phyloP scores from a whole-genome alignment of 2,888 invertebrate species.

The Lasioglossum leucozonium region DNA sequence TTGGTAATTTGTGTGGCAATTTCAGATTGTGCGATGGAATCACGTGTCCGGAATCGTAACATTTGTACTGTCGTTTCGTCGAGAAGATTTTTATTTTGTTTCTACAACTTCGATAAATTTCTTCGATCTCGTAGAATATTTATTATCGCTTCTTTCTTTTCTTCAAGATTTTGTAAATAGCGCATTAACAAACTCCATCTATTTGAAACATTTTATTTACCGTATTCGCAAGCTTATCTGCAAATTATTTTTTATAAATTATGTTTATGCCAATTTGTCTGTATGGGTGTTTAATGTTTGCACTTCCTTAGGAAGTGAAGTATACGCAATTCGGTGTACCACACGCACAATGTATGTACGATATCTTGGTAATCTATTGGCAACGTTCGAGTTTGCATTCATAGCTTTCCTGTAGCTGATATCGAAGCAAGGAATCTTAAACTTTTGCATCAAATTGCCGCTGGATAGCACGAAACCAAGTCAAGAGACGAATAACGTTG shows the following conservation, averaged over 20 bases:
- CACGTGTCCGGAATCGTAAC: no score
- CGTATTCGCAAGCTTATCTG: no score
- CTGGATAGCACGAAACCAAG: constrained; percentile 55
- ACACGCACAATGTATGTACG: neutral
- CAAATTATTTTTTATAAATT: no score
- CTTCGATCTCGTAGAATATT: neutral
- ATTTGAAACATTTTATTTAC: neutral
- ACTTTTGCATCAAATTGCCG: constrained; percentile 39
- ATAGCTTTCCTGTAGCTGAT: neutral
- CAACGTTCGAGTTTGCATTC: constrained; percentile 46
- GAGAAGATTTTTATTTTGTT: neutral
- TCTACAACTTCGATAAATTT: neutral
- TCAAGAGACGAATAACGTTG: constrained; percentile 45
- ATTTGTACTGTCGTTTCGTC: no score
- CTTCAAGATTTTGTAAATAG: neutral
- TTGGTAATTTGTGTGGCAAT: neutral
- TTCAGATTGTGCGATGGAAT: neutral
- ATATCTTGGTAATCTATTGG: constrained; percentile 23
- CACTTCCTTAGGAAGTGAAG: neutral
- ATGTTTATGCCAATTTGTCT: neutral
- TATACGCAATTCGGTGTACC: neutral
- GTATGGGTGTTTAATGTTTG: neutral
- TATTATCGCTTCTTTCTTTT: neutral
- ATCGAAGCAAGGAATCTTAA: constrained; percentile 37
- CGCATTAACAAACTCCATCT: neutral